Conservation (phyloP, 2,888 invertebrate genomes). For the Entomobrya proxima region DNA sequence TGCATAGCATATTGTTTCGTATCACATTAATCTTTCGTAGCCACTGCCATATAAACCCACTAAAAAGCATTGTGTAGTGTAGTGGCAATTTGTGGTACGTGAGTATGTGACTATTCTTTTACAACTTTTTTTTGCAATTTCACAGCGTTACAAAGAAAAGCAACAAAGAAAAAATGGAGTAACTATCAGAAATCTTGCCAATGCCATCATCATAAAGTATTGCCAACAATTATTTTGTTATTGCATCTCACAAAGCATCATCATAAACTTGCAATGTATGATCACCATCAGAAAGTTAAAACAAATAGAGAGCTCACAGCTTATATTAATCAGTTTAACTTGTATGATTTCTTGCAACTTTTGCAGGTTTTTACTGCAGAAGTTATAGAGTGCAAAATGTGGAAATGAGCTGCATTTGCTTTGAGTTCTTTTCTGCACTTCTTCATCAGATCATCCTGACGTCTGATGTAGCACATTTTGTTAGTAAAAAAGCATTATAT, state of each 20-base stretch:
- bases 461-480: conserved; percentile 17
- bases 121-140: neutral
- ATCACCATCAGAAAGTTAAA: neutral
- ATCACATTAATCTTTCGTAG: neutral
- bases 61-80: neutral
- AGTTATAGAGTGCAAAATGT: too few species aligned
- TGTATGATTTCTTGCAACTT: neutral
- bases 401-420: neutral
- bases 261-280: neutral
- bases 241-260: too few species aligned
- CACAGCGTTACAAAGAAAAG: neutral
- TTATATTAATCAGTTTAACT: neutral
- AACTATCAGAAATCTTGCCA: neutral
- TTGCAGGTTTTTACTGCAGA: too few species aligned
- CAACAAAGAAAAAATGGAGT: conserved; percentile 15
- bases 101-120: neutral
- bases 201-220: neutral
- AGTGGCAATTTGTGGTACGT: neutral
- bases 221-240: too few species aligned
- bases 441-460: neutral
- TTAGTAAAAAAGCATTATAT: neutral
- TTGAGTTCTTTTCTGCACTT: neutral
- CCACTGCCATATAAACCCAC: neutral
- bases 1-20: neutral
- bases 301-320: conserved; percentile 16